Evolutionary conservation across 2,888 invertebrate genomes (phyloP), one percentile per base, ranked within the genome.

Genomic region (Strigamia maritima): DNA sequence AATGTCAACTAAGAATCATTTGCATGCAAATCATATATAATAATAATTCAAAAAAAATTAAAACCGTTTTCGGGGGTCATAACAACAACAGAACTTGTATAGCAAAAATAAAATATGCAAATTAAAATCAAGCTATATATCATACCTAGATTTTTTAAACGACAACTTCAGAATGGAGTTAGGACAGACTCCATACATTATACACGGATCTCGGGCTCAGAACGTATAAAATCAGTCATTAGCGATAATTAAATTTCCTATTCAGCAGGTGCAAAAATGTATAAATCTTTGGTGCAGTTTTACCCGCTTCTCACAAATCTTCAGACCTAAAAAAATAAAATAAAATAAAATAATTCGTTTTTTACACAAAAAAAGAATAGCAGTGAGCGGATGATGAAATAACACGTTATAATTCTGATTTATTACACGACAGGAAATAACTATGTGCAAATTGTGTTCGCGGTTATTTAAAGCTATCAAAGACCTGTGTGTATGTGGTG

Each of bases 141-240:
- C 70, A 70, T 28, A 70, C 70, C 28, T 28, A 16, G 16, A 70
- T 28, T 26, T 49, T n/a, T 26, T 26, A 70, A 70, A 28, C 28
- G 54, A 28, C 26, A 26, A 70, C 70, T 70, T 70, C 70, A 26
- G 14, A 70, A 26, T 70, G 14, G 28, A 70, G 70, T 70, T 70
- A 70, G 26, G 70, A 70, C 70, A 26, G 70, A 26, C 70, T 28
- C 70, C n/a, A 26, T 28, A 26, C 2, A 65, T 70, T 70, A 24
- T 12, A 28, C 19, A 4, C 26, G 24, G 70, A 12, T 26, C 28
- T 70, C 70, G 7, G 24, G 24, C 60, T 65, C 60, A 3, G 22
- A 65, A 65, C 60, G 28, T 70, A 70, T 70, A 70, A 70, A 70
- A 70, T 70, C 70, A 10, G 14, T 70, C 70, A 70, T 70, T 70